Evolutionary conservation across 2,113 vertebrate genomes (phyloP).

Genomic region (Coregonus clupeaformis): DNA sequence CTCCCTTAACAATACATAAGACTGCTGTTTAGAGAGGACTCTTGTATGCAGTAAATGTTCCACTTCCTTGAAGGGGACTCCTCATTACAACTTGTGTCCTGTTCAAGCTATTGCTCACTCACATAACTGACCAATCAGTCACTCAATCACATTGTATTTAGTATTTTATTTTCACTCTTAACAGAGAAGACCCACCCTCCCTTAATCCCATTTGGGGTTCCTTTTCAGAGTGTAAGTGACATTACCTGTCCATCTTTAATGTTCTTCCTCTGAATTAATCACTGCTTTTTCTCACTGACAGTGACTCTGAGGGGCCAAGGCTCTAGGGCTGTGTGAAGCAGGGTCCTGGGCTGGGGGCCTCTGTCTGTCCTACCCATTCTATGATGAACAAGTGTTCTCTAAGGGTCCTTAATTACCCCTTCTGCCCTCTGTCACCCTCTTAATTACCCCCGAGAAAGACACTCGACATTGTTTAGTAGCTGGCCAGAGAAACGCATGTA

Average conservation of each 20-base stretch:
- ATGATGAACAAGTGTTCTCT: no score
- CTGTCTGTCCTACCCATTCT: no score
- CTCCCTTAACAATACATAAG: neutral
- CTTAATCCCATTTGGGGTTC: neutral
- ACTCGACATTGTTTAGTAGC: neutral
- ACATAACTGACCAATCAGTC: neutral
- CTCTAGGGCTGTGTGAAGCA: neutral
- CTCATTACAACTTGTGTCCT: neutral
- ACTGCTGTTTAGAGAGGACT: neutral
- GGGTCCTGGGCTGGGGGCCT: slow-evolving; percentile 4
- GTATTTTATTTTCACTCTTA: neutral
- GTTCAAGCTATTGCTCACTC: neutral
- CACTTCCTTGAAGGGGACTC: neutral
- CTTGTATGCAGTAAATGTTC: no score
- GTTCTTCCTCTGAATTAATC: slow-evolving; percentile 19
- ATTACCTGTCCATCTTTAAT: neutral
- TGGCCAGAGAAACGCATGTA: slow-evolving; percentile 52
- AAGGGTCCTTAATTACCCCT: neutral
- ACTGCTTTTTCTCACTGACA: neutral
- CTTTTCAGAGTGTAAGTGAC: neutral
- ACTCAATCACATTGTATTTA: neutral
- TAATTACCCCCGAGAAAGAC: no score
- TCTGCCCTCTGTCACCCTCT: slow-evolving; percentile 35
- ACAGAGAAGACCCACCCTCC: neutral
- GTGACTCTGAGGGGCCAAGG: neutral